These are phyloP conservation scores for Gonioctena quinquepunctata DNA, from an alignment of 1,140 invertebrate species.

Conservation along the genomic window DNA sequence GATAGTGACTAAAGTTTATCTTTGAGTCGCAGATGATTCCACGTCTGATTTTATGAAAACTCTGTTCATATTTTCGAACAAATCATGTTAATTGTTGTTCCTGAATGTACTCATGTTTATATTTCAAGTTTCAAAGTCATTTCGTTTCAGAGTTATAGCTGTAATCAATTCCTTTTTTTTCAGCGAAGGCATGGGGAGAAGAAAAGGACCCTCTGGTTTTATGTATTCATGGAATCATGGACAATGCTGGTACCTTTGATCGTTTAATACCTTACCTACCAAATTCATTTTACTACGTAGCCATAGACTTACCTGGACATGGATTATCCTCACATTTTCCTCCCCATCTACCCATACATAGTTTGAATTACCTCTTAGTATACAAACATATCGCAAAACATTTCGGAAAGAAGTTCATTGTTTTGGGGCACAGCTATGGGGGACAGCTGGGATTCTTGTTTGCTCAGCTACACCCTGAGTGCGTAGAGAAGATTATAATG, in stretches of 20 bases:
- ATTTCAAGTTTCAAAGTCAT: neutral
- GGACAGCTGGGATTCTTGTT: conserved; percentile 57
- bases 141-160: neutral
- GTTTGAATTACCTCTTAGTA: conserved; percentile 57
- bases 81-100: too few species aligned
- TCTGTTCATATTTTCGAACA: neutral
- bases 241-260: conserved; percentile 71
- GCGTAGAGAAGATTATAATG: conserved; percentile 59
- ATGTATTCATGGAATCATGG: conserved; percentile 65
- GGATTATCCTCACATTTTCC: conserved; percentile 68
- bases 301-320: conserved; percentile 72
- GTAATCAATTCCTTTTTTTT: conserved; percentile 34
- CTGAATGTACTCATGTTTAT: neutral
- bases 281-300: conserved; percentile 63
- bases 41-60: neutral
- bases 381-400: conserved; percentile 61
- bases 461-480: conserved; percentile 58
- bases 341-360: conserved; percentile 57
- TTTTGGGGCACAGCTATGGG: conserved; percentile 66
- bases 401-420: conserved; percentile 56
- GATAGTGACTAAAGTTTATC: too few species aligned
- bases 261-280: conserved; percentile 65
- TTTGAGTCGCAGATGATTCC: neutral
- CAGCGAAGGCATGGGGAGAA: conserved; percentile 69
- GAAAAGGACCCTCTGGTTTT: conserved; percentile 59